Percentiles rank a stretch among this genome's conserved stretches.
Conservation (phyloP, 2,113 vertebrate genomes). For the Notiomystis cincta region DNA sequence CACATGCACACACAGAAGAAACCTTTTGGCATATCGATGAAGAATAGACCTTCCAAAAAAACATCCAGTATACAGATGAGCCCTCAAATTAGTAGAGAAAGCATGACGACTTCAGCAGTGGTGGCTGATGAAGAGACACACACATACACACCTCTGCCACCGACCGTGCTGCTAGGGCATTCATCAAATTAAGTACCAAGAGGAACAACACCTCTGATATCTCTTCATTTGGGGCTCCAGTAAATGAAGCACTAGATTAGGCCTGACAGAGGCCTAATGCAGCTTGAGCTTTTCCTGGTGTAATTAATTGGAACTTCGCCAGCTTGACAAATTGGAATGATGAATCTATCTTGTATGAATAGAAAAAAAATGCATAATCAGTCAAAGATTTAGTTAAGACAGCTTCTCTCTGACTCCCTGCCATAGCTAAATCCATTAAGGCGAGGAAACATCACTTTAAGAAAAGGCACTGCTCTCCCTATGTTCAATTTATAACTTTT, state of each 20-base stretch:
- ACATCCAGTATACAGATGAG: conserved; percentile 86
- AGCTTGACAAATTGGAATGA: conserved; percentile 99
- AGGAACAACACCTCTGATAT: conserved; percentile 90
- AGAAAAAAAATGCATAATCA: conserved; percentile 98
- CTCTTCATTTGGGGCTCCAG: conserved; percentile 93
- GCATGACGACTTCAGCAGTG: conserved; percentile 61
- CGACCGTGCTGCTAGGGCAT: conserved; percentile 81
- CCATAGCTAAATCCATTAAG: conserved; percentile 89
- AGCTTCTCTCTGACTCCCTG: conserved; percentile 82
- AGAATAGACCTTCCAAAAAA: conserved; percentile 73
- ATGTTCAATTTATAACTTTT: conserved; percentile 88
- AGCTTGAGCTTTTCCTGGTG: conserved; percentile 82
- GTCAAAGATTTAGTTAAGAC: conserved; percentile 96
- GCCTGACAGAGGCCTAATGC: conserved; percentile 88
- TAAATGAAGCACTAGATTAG: conserved; percentile 95
- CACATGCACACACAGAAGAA: conserved; percentile 50
- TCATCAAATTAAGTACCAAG: conserved; percentile 96
- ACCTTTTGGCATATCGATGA: conserved; percentile 70
- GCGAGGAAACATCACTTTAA: conserved; percentile 79
- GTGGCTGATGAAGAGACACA: conserved; percentile 82
- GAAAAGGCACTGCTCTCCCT: conserved; percentile 73
- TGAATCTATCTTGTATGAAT: conserved; percentile 99
- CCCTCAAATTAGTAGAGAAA: conserved; percentile 87
- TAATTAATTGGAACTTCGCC: conserved; percentile 99
- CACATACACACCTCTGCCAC: conserved; percentile 78